phyloP scores from a whole-genome alignment of 2,888 invertebrate species.

The Epinotia bilunana region DNA sequence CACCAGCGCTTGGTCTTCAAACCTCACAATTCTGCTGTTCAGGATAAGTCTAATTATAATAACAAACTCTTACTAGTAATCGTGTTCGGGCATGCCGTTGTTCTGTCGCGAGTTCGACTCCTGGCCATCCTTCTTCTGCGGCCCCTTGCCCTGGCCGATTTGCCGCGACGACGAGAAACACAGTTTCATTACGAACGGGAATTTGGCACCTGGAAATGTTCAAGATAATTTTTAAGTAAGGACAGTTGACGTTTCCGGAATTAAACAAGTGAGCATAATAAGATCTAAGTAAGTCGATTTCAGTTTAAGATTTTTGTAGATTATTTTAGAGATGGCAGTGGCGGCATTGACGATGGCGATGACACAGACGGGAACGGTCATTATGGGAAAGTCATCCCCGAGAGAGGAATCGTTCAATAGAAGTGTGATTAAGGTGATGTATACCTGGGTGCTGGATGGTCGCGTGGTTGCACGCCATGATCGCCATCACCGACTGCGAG shows the following conservation, averaged over 20 bases:
- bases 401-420: too few species aligned
- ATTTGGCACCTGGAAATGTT: conserved; percentile 93
- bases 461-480: conserved; percentile 98
- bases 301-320: too few species aligned
- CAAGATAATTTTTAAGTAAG: background rate
- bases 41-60: conserved; percentile 33
- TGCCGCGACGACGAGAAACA: conserved; percentile 94
- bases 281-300: too few species aligned
- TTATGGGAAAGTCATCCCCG: too few species aligned
- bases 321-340: too few species aligned
- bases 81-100: conserved; percentile 74
- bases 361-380: too few species aligned
- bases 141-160: conserved; percentile 81
- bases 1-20: background rate
- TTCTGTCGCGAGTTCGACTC: conserved; percentile 61
- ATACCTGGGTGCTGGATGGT: conserved; percentile 96
- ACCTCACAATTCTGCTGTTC: conserved; percentile 34
- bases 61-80: conserved; percentile 75
- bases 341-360: too few species aligned
- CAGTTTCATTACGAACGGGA: conserved; percentile 99
- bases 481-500: conserved; percentile 96
- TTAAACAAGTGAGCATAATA: too few species aligned
- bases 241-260: too few species aligned
- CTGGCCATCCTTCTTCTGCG: conserved; percentile 55
- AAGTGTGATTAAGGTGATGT: background rate